phyloP scores from a whole-genome alignment of 2,113 vertebrate genomes.

The Thermophis baileyi region DNA sequence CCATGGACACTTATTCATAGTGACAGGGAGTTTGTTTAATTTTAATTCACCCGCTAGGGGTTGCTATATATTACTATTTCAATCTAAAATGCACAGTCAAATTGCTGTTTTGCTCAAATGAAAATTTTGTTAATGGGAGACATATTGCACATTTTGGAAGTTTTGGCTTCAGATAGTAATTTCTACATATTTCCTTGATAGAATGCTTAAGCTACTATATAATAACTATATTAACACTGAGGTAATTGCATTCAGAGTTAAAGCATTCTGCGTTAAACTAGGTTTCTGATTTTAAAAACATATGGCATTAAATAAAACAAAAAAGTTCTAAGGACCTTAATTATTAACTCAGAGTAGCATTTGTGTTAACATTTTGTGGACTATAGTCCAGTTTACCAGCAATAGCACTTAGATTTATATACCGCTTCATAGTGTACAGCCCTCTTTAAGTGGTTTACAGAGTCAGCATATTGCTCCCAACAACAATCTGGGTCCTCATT shows the following conservation, averaged over 20 bases:
- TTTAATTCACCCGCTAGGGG: background rate
- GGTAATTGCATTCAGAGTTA: background rate
- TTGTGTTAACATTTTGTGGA: background rate
- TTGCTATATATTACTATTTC: background rate
- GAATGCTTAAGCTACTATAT: background rate
- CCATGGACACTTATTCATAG: background rate
- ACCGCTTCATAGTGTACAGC: too few species aligned
- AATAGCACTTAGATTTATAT: too few species aligned
- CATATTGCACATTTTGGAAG: background rate
- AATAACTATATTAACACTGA: background rate
- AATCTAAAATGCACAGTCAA: background rate
- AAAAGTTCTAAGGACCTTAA: too few species aligned
- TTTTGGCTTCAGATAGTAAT: background rate
- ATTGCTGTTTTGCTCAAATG: background rate
- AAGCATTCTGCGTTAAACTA: background rate
- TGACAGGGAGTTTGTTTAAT: background rate
- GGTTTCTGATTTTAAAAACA: background rate
- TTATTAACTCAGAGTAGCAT: background rate
- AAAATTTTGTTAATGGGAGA: background rate
- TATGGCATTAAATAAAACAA: too few species aligned
- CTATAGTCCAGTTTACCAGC: too few species aligned
- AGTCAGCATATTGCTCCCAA: too few species aligned
- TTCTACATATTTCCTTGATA: background rate
- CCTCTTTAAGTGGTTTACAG: too few species aligned
- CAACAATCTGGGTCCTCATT: too few species aligned